Percentiles rank a stretch among this genome's conserved stretches.
Evolutionary conservation across 1,140 invertebrate genomes (phyloP).

Genomic region (Drosophila kikkawai): DNA sequence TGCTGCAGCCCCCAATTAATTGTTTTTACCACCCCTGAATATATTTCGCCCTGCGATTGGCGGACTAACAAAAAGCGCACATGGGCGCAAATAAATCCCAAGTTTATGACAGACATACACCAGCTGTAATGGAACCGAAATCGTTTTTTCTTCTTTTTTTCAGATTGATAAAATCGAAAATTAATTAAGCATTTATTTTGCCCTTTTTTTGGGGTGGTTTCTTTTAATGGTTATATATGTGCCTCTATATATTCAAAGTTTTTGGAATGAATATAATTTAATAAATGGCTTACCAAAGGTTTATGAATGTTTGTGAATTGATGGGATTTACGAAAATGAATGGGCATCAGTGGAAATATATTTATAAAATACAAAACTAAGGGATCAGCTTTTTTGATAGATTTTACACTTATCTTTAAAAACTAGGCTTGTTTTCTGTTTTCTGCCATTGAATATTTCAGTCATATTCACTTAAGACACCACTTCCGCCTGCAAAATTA

Average conservation of each 20-base stretch:
- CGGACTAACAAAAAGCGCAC: constrained; percentile 35
- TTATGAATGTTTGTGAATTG: constrained; percentile 2
- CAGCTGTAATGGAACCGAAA: constrained; percentile 30
- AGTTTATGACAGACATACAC: constrained; percentile 52
- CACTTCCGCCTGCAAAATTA: constrained; percentile 5
- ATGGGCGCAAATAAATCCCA: constrained; percentile 40
- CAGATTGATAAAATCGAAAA: constrained; percentile 65
- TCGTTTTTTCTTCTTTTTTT: constrained; percentile 18
- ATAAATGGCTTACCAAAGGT: constrained; percentile 21
- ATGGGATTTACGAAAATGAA: constrained; percentile 1
- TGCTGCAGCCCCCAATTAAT: constrained; percentile 71
- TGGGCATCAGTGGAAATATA: background rate
- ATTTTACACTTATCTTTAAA: no score
- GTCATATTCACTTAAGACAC: background rate
- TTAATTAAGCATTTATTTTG: constrained; percentile 66
- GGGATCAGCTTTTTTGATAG: background rate
- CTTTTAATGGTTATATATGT: constrained; percentile 11
- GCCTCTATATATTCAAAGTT: background rate
- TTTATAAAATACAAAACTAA: background rate
- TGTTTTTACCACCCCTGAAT: constrained; percentile 61
- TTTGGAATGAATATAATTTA: constrained; percentile 17
- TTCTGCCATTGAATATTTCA: background rate
- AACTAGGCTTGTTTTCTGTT: no score
- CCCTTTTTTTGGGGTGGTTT: constrained; percentile 3
- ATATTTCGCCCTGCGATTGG: constrained; percentile 43